Evolutionary conservation across 1,140 invertebrate genomes (phyloP).

Genomic region (Dreissena polymorpha): DNA sequence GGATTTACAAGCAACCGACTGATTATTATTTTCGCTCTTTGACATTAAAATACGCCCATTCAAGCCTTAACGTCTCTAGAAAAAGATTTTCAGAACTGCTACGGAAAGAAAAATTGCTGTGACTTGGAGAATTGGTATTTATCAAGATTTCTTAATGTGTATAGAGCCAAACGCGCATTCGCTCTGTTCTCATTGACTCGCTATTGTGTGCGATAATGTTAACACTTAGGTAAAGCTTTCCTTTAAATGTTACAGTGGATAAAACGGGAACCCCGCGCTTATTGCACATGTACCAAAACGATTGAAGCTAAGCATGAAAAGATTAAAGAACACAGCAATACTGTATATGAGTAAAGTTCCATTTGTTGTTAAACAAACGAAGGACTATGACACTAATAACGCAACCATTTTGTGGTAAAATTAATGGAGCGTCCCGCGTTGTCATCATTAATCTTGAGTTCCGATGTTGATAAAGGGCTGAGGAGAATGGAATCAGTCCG

Average conservation of each 20-base stretch:
- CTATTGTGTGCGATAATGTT: conserved; percentile 25
- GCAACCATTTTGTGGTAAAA: no score
- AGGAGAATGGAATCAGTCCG: no score
- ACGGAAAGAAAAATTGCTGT: conserved; percentile 26
- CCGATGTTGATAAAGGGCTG: no score
- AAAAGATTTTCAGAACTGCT: conserved; percentile 20
- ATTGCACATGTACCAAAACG: conserved; percentile 37
- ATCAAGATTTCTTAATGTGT: conserved; percentile 34
- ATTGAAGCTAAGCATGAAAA: not conserved
- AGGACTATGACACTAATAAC: no score
- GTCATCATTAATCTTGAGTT: no score
- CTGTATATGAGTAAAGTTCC: no score
- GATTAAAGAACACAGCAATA: conserved; percentile 16
- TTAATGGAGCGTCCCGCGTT: no score
- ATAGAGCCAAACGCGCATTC: conserved; percentile 20
- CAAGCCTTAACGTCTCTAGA: conserved; percentile 18
- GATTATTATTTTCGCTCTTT: conserved; percentile 92
- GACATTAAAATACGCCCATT: conserved; percentile 66
- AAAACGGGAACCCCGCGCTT: conserved; percentile 25
- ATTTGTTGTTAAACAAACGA: no score
- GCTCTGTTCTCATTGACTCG: conserved; percentile 38
- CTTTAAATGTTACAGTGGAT: conserved; percentile 60
- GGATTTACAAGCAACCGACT: conserved; percentile 88
- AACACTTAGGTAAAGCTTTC: conserved; percentile 56
- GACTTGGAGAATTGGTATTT: conserved; percentile 34